Percentiles rank a stretch among this genome's conserved stretches.
Evolutionary conservation across 1,140 invertebrate species (phyloP).

Genomic region (Subanguina moxae): DNA sequence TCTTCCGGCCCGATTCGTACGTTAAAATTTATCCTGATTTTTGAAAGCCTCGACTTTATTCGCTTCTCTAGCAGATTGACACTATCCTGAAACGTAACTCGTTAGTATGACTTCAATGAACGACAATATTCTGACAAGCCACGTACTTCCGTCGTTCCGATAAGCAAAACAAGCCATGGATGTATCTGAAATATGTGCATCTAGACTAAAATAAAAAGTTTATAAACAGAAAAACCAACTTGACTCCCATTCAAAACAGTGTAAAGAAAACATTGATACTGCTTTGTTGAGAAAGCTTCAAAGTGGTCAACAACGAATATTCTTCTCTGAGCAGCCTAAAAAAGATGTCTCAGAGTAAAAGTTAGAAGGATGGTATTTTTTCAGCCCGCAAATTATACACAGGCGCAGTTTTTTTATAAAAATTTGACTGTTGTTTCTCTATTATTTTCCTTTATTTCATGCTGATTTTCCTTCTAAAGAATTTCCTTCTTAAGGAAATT

Average conservation of each 20-base stretch:
- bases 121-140: background rate
- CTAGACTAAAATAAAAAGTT: too few relatives aligned
- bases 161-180: slow-evolving; percentile 2
- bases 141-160: background rate
- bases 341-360: too few relatives aligned
- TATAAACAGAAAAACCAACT: background rate
- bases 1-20: background rate
- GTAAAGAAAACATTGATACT: background rate
- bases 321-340: background rate
- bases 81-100: background rate
- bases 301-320: background rate
- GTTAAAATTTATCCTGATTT: background rate
- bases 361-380: too few relatives aligned
- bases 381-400: too few relatives aligned
- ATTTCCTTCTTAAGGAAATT: too few relatives aligned
- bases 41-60: background rate
- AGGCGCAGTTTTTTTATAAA: too few relatives aligned
- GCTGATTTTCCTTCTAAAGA: too few relatives aligned
- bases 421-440: too few relatives aligned
- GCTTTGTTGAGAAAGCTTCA: background rate
- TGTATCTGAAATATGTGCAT: background rate
- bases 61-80: background rate
- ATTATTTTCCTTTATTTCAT: too few relatives aligned
- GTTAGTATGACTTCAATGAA: background rate
- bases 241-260: background rate